phyloP scores from a whole-genome alignment of 2,113 vertebrate species.

The Baryphthengus martii region DNA sequence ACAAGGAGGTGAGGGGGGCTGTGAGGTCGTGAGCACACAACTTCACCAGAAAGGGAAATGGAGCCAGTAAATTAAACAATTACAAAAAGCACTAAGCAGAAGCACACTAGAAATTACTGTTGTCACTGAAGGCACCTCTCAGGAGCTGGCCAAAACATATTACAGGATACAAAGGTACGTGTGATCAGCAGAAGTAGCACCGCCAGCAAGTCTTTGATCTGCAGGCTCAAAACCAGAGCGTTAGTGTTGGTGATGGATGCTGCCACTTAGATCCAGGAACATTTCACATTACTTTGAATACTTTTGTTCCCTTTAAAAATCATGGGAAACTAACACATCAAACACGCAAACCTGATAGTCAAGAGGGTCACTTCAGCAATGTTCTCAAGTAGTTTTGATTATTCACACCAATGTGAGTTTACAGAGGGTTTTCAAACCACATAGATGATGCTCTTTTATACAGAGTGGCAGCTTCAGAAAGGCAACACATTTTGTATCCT shows the following conservation, averaged over 20 bases:
- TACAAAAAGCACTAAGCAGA: background rate
- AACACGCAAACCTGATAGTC: background rate
- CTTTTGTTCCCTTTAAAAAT: background rate
- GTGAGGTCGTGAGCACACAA: background rate
- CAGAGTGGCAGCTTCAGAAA: background rate
- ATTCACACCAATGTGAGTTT: background rate
- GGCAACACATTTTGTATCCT: background rate
- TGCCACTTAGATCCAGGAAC: background rate
- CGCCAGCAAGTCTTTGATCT: background rate
- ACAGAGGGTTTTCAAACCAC: background rate
- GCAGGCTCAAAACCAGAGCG: background rate
- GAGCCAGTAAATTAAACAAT: background rate
- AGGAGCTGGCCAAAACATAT: background rate
- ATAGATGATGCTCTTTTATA: background rate
- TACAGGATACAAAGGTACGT: background rate
- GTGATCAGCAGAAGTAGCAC: background rate
- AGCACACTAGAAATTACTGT: background rate
- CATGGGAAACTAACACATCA: background rate
- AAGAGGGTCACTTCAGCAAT: background rate
- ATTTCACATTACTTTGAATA: background rate
- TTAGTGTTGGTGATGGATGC: background rate
- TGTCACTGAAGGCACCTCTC: background rate
- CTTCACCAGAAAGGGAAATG: background rate
- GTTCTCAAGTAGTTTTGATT: background rate
- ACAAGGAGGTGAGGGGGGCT: no score